Evolutionary conservation across 2,888 invertebrate genomes (phyloP).

Genomic region (Monochamus alternatus): DNA sequence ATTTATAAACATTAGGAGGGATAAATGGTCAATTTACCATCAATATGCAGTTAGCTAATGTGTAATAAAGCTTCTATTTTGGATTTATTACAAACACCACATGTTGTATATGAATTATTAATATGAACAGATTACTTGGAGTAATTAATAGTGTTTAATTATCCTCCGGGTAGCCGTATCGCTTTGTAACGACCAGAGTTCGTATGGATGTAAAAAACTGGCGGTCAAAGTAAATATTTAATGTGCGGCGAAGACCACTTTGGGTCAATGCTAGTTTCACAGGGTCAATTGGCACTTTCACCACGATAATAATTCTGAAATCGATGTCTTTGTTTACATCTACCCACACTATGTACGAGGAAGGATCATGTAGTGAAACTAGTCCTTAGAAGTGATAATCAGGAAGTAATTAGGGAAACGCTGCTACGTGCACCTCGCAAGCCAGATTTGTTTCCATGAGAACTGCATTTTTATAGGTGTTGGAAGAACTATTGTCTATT

Average conservation of each 20-base stretch:
- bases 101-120: not conserved
- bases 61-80: not conserved
- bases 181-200: not conserved
- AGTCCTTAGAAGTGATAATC: no score
- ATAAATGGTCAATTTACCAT: not conserved
- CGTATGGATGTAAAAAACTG: not conserved
- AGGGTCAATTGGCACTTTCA: slow-evolving; percentile 1
- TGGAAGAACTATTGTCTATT: no score
- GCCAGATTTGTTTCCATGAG: no score
- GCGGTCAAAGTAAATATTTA: not conserved
- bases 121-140: not conserved
- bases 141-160: not conserved
- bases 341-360: not conserved
- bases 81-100: not conserved
- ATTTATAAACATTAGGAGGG: not conserved
- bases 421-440: no score
- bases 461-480: no score
- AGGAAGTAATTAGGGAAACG: no score
- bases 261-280: slow-evolving; percentile 7
- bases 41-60: not conserved
- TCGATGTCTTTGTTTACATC: not conserved
- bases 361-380: no score
- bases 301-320: not conserved
- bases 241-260: not conserved
- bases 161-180: not conserved